phyloP scores from a whole-genome alignment of 2,797 vertebrate species.

The Epinephelus malabaricus region DNA sequence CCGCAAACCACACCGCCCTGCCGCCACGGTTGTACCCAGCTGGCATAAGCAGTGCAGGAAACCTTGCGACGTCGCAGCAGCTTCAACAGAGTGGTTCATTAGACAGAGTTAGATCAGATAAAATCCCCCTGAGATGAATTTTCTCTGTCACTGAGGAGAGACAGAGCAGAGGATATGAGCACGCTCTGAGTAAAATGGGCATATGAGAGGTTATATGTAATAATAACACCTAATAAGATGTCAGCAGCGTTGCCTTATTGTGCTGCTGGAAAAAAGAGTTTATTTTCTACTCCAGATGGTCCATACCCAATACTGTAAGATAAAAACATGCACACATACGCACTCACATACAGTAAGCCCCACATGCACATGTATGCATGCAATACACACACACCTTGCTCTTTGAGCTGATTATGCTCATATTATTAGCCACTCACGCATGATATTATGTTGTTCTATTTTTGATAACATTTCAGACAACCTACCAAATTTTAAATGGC shows the following conservation, averaged over 20 bases:
- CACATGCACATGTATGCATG: not conserved
- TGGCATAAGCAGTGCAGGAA: slow-evolving; percentile 53
- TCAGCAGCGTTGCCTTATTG: slow-evolving; percentile 45
- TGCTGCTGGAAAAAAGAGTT: slow-evolving; percentile 29
- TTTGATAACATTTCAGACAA: slow-evolving; percentile 61
- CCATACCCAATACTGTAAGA: slow-evolving; percentile 17
- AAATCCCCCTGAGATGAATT: slow-evolving; percentile 68
- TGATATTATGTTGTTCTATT: slow-evolving; percentile 72
- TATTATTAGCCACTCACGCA: slow-evolving; percentile 70
- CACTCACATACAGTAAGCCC: too few relatives aligned
- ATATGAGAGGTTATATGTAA: slow-evolving; percentile 53
- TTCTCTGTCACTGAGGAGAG: slow-evolving; percentile 52
- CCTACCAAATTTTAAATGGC: slow-evolving; percentile 59
- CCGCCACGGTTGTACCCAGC: slow-evolving; percentile 50
- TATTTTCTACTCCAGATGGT: slow-evolving; percentile 49
- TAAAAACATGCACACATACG: slow-evolving; percentile 6
- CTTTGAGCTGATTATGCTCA: slow-evolving; percentile 71
- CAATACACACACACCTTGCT: slow-evolving; percentile 31
- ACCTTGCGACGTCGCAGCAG: slow-evolving; percentile 31
- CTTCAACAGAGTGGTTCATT: slow-evolving; percentile 70
- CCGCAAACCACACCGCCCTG: slow-evolving; percentile 36
- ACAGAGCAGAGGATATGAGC: slow-evolving; percentile 40
- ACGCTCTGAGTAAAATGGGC: slow-evolving; percentile 42
- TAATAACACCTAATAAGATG: slow-evolving; percentile 68
- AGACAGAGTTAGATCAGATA: slow-evolving; percentile 72